Evolutionary conservation across 2,888 invertebrate genomes (phyloP).

Genomic region (Apamea monoglypha): DNA sequence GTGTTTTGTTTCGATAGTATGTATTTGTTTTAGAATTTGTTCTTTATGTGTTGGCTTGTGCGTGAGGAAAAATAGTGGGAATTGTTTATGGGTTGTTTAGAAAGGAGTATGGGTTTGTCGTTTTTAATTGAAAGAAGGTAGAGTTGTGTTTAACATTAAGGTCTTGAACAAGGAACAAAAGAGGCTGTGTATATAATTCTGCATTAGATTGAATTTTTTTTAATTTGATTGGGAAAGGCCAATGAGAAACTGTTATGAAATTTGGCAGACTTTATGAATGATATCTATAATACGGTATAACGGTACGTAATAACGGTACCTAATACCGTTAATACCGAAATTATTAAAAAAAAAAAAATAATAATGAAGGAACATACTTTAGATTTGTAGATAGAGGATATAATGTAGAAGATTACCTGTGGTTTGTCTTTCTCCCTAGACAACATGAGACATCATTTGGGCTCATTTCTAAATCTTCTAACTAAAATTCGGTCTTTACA

Average conservation of each 20-base stretch:
- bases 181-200: no score
- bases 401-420: background rate
- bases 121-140: background rate
- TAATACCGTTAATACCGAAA: no score
- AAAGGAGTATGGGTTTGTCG: background rate
- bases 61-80: slow-evolving; percentile 23
- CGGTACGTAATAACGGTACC: no score
- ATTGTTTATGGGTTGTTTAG: slow-evolving; percentile 35
- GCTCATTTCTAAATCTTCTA: background rate
- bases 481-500: background rate
- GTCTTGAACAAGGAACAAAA: background rate
- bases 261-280: no score
- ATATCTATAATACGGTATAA: no score
- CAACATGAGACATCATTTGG: background rate
- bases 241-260: background rate
- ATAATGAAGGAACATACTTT: no score
- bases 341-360: background rate
- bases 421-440: background rate
- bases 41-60: slow-evolving; percentile 33
- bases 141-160: background rate
- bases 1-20: slow-evolving; percentile 42
- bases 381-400: background rate
- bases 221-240: background rate
- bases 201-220: no score
- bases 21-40: slow-evolving; percentile 52